Evolutionary conservation across 2,888 invertebrate species (phyloP), one percentile per base, ranked within the genome.

Genomic region (Tetanocera ferruginea): DNA sequence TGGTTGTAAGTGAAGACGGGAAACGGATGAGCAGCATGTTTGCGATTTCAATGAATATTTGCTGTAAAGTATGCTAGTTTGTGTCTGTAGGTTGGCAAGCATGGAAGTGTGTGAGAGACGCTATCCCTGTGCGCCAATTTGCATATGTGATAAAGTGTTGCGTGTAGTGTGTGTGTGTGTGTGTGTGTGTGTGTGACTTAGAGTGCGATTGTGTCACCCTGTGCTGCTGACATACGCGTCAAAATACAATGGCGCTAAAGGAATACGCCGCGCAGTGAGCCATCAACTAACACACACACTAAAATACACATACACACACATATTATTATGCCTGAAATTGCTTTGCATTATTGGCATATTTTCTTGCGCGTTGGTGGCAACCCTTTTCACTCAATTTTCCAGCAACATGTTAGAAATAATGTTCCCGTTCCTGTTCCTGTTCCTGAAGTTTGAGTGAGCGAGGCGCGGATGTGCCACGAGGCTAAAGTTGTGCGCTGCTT

Each of bases 281-380:
- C 60, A 60, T 23, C 14, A 23, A 60, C 60, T 19, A 23, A 23
- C 14, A 28, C 60, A 60, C 19, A 3, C 19, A 23, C 60, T 1
- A 25, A 60, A 17, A 25, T n/a, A 17, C 28, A 23, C 25, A 1
- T 14, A 9, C 19, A n/a, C 9, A 23, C 17, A 60, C 71, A 19
- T 55, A 28, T 69, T 57, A 72, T 60, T 57, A 34, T 23, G 57
- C 60, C 37, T 14, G 14, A 71, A 71, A 34, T 37, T 51, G 71
- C 57, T 57, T 34, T 57, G 55, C 71, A 57, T 57, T 71, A 55
- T 71, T 71, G 55, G 71, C 57, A 55, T n/a, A 25, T 51, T 70
- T 28, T n/a, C 23, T 28, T 57, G 71, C 19, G 52, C 11, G 49
- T 5, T 37, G 69, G 6, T 55, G 57, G 25, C 23, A 72, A 57